Base-by-base conservation (phyloP, 2,888 invertebrate genomes). In the Anorthoa munda region DNA sequence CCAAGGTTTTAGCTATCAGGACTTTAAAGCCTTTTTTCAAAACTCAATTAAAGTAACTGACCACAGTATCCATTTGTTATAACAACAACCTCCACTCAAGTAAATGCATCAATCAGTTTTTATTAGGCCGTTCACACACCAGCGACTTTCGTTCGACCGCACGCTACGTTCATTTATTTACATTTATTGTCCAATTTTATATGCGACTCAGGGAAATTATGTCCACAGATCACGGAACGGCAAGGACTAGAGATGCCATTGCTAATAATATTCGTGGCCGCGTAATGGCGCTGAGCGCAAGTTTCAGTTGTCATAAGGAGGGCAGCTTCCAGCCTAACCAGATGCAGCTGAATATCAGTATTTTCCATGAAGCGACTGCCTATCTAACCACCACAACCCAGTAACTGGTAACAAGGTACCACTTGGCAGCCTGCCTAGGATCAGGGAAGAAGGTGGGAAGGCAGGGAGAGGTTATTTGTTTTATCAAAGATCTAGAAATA, bases 151-250 rank as follows among this genome's bases (percentile, higher is more conserved):
- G 17, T 56, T 58, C 26, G 75, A 75, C 82, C 82, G 66, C 61
- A 48, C 50, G 17, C 65, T 53, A 13, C 59, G 7, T 66, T 67
- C 74, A 77, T 80, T 74, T 70, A 63, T 73, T 76, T 74, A 60
- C 17, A 72, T 83, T 80, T 72, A 80, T 72, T 53, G 60, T 18
- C 26, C 48, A 68, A 73, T 65, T 75, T 81, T 71, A 68, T 83
- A 68, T 53, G 67, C 61, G 72, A 51, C 48, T 66, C 23, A 46
- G 18, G 18, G 51, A 66, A 18, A 71, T 59, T 55, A 74, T 23
- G 17, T 4, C 48, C n/a, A 50, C 60, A 46, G 60, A 45, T 12
- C 60, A 21, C 60, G n/a, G 59, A 59, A 39, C 13, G 39, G 12
- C 11, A n/a, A 18, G 7, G 17, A 18, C 11, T 58, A 31, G 12